Evolutionary conservation across 1,140 invertebrate species (phyloP).

Genomic region (Asbolus verrucosus): DNA sequence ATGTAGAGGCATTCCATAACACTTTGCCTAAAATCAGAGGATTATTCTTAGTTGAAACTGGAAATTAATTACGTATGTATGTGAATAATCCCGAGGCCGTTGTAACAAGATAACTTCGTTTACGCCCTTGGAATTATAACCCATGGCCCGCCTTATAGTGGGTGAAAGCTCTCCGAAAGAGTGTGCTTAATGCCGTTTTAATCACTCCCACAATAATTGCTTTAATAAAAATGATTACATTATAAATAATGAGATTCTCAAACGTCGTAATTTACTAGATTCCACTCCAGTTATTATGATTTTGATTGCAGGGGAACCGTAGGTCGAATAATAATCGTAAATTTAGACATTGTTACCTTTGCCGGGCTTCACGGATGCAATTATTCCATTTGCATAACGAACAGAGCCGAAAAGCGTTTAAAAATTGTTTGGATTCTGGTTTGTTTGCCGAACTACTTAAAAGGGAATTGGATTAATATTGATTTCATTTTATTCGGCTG

Average conservation of each 20-base stretch:
- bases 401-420: background rate
- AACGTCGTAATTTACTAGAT: slow-evolving; percentile 8
- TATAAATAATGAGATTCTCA: background rate
- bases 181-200: slow-evolving; percentile 10
- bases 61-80: slow-evolving; percentile 39
- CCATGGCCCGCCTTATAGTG: slow-evolving; percentile 19
- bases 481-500: slow-evolving; percentile 8
- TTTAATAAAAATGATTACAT: slow-evolving; percentile 4
- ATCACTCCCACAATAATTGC: background rate
- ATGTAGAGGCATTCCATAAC: slow-evolving; percentile 11
- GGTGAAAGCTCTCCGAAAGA: slow-evolving; percentile 2
- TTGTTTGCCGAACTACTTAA: background rate
- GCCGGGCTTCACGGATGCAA: background rate
- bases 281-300: slow-evolving; percentile 1
- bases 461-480: background rate
- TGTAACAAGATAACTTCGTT: slow-evolving; percentile 39
- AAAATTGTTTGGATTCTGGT: background rate
- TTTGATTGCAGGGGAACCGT: background rate
- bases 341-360: slow-evolving; percentile 3
- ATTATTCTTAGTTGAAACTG: slow-evolving; percentile 36
- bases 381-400: slow-evolving; percentile 13
- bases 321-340: background rate
- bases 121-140: slow-evolving; percentile 28
- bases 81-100: slow-evolving; percentile 31
- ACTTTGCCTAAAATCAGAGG: slow-evolving; percentile 30